A percentile compares a stretch with the other conserved stretches of the same genome.
Evolutionary conservation across 2,888 invertebrate genomes (phyloP).

Genomic region (Drosophila macrothrix): DNA sequence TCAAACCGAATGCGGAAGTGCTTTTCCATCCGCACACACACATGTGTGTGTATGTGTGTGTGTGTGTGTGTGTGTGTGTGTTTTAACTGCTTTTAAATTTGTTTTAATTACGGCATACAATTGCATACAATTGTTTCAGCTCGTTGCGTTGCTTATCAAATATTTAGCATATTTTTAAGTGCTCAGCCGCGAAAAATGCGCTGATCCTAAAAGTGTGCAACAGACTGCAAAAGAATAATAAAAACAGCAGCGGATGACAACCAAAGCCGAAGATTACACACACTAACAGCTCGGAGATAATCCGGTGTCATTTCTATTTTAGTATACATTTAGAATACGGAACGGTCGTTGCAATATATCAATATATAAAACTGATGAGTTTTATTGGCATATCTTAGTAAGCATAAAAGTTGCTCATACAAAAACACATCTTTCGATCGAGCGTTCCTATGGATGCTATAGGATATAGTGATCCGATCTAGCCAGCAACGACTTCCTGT

Average conservation of each 20-base stretch:
- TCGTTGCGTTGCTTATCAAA: slow-evolving; percentile 56
- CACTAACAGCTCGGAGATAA: not conserved
- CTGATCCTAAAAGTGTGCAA: slow-evolving; percentile 73
- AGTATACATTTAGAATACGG: not conserved
- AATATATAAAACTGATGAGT: fast-evolving
- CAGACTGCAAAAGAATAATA: not conserved
- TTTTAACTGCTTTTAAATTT: slow-evolving; percentile 78
- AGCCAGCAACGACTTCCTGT: not conserved
- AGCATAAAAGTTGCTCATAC: not conserved
- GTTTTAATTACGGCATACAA: slow-evolving; percentile 70
- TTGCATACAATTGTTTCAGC: slow-evolving; percentile 58
- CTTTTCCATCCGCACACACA: slow-evolving; percentile 36
- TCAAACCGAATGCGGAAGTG: slow-evolving; percentile 73
- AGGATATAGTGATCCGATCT: not conserved
- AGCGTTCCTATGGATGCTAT: not conserved
- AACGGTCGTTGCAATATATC: not conserved
- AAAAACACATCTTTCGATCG: not conserved
- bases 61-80: slow-evolving; percentile 29
- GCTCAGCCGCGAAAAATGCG: slow-evolving; percentile 60
- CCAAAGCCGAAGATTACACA: not conserved
- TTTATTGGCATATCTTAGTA: slow-evolving; percentile 12
- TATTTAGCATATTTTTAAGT: slow-evolving; percentile 76
- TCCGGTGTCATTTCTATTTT: not conserved
- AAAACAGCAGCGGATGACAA: not conserved
- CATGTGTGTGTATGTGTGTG: not conserved